Conservation (phyloP, 2,113 vertebrate genomes). For the Mungos mungo region DNA sequence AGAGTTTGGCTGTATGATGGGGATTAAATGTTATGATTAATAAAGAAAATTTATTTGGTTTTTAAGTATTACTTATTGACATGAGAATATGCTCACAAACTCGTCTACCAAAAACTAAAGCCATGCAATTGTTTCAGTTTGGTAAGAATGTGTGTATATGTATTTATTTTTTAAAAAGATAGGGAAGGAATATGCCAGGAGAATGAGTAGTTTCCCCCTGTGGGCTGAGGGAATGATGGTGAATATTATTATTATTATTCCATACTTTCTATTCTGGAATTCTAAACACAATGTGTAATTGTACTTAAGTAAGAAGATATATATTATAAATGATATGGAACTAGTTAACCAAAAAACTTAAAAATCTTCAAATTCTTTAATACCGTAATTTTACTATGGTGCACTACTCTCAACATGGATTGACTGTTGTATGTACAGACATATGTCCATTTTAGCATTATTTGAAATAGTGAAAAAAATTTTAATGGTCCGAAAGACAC, state of each 20-base stretch:
- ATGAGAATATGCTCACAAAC: not conserved
- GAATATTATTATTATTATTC: not conserved
- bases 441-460: not conserved
- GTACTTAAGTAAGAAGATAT: conserved; percentile 10
- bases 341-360: not conserved
- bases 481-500: not conserved
- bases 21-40: not conserved
- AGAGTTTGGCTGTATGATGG: not conserved
- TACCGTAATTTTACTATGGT: not conserved
- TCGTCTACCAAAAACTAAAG: not conserved
- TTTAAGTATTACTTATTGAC: conserved; percentile 27
- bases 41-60: not conserved
- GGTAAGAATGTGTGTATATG: not conserved
- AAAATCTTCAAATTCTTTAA: not conserved
- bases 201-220: not conserved
- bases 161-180: not conserved
- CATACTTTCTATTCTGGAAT: not conserved
- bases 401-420: not conserved
- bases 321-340: not conserved
- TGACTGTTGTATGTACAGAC: not conserved
- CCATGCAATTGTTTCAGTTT: not conserved
- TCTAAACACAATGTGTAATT: conserved; percentile 24
- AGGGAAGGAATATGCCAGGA: not conserved
- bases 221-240: not conserved
- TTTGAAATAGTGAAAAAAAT: conserved; percentile 37